A percentile compares a stretch with the other conserved stretches of the same genome.
phyloP scores from a whole-genome alignment of 2,888 invertebrate genomes.

The Rosalia funebris region DNA sequence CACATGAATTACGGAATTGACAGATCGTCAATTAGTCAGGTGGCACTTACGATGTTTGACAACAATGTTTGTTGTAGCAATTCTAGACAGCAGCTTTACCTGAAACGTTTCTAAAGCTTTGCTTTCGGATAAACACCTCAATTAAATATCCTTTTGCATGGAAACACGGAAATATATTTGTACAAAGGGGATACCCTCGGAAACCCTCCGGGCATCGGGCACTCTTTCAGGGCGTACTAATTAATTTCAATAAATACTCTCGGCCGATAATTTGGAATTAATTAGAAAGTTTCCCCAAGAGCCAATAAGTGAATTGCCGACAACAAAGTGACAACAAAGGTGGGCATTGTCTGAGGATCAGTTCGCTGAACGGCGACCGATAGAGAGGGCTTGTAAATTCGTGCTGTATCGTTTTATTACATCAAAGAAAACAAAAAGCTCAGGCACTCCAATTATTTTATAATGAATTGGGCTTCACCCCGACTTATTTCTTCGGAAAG shows the following conservation, averaged over 20 bases:
- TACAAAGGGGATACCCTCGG: too few species aligned
- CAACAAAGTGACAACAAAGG: conserved; percentile 30
- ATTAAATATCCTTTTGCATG: too few species aligned
- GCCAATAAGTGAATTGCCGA: conserved; percentile 19
- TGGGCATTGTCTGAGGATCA: conserved; percentile 29
- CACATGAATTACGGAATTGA: too few species aligned
- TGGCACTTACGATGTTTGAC: too few species aligned
- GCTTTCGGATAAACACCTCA: too few species aligned
- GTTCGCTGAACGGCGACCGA: conserved; percentile 26
- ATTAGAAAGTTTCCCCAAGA: conserved; percentile 3
- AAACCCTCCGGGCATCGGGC: too few species aligned
- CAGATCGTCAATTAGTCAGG: too few species aligned
- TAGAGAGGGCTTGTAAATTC: conserved; percentile 45
- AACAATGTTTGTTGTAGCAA: too few species aligned
- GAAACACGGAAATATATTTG: too few species aligned
- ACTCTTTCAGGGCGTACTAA: too few species aligned
- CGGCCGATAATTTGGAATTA: conserved; percentile 2
- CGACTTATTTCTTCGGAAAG: conserved; percentile 36
- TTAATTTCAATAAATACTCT: conserved; percentile 18
- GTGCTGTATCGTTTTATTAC: conserved; percentile 55
- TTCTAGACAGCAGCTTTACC: too few species aligned
- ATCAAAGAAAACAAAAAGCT: conserved; percentile 56
- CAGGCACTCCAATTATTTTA: conserved; percentile 55
- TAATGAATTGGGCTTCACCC: conserved; percentile 50
- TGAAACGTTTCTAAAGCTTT: too few species aligned